These are phyloP conservation scores for Cinclus cinclus DNA, from an alignment of 2,113 vertebrate genomes.

Conservation along the genomic window DNA sequence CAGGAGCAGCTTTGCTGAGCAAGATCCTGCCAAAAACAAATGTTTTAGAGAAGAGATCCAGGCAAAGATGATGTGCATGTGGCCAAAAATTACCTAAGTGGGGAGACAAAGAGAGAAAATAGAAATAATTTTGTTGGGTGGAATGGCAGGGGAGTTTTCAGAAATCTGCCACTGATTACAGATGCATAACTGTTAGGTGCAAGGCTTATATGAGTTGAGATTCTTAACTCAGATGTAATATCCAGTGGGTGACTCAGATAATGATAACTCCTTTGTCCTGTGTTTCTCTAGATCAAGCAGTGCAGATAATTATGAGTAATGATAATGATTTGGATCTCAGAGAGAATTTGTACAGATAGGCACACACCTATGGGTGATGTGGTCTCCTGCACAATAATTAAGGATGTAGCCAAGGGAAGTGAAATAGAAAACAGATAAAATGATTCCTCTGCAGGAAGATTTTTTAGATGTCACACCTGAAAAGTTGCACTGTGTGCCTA, in stretches of 20 bases:
- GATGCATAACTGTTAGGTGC: not conserved
- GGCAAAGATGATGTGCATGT: not conserved
- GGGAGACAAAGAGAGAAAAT: not conserved
- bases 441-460: not conserved
- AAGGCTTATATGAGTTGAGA: constrained; percentile 9
- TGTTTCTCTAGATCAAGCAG: constrained; percentile 53
- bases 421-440: constrained; percentile 23
- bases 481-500: not conserved
- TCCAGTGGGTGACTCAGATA: constrained; percentile 40
- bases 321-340: constrained; percentile 21
- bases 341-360: constrained; percentile 34
- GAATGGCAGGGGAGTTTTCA: not conserved
- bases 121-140: not conserved
- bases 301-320: constrained; percentile 64
- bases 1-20: not conserved
- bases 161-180: constrained; percentile 7
- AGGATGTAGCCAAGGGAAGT: not conserved
- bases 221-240: not conserved
- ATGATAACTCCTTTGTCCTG: constrained; percentile 43
- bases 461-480: not conserved
- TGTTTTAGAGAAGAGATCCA: not conserved
- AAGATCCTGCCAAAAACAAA: not conserved
- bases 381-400: constrained; percentile 38
- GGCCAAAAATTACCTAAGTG: not conserved
- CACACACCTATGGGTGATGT: constrained; percentile 15